Base-by-base conservation (phyloP, 2,113 vertebrate species). In the Phalacrocorax aristotelis region DNA sequence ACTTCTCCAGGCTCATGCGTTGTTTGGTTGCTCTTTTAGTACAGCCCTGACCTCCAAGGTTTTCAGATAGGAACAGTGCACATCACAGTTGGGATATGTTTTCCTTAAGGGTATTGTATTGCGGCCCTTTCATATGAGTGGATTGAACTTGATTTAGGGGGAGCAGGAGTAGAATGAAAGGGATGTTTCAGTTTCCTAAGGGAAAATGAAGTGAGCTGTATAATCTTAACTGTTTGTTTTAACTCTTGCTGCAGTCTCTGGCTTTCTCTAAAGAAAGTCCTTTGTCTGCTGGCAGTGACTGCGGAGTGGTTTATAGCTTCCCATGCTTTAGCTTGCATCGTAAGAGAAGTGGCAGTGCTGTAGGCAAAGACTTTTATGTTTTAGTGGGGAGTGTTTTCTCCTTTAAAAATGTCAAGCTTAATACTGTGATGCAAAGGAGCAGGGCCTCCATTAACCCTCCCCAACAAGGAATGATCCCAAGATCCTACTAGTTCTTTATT, bases 321-420 rank as follows among this genome's bases (percentile, higher is more conserved):
- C 80, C 68, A 68, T 87, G 83, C 83, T 82, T 89, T 46, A 93
- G 54, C 83, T 93, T 94, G 77, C 6, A 0, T 58, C 1, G 1
- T 52, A 83, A 89, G 83, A 92, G 82, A 86, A 93, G 70, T 55
- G 70, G 92, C 84, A 93, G 54, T 3, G 79, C 96, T 96, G 87
- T 85, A 96, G 94, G 92, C 88, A 81, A 95, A 97, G n/a, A 54
- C 40, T 96, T 96, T 96, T 76, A 94, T 87, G 79, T 95, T 93
- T 83, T 82, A 81, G 83, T 75, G 70, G 64, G 58, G 80, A 86
- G 68, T 66, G 83, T 82, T 97, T 94, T 96, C 71, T 95, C 80
- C 91, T 96, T 96, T 95, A 89, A 97, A 96, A 94, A 94, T 78
- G 75, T 94, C 87, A 95, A 52, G 64, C 66, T 91, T 76, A 90